A percentile compares a stretch with the other conserved stretches of the same genome.
phyloP scores from a whole-genome alignment of 2,113 vertebrate genomes.

The Oreocharis arfaki region DNA sequence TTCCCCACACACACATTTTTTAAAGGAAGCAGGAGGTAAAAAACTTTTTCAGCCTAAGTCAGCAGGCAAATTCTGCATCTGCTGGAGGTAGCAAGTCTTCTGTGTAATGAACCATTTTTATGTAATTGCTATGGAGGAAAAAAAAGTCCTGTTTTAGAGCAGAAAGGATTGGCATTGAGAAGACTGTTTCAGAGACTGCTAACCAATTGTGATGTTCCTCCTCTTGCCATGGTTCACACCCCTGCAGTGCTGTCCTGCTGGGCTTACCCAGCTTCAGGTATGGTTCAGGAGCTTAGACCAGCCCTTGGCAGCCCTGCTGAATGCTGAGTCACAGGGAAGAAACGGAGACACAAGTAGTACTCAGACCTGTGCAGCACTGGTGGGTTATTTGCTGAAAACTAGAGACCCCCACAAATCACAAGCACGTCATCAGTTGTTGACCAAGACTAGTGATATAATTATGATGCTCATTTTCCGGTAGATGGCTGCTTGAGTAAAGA shows the following conservation, averaged over 20 bases:
- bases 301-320: neutral
- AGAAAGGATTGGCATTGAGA: neutral
- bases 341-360: neutral
- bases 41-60: neutral
- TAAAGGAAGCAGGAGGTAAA: neutral
- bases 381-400: neutral
- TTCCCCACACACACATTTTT: neutral
- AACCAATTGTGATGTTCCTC: accelerated
- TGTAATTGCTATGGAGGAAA: neutral
- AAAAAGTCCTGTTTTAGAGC: neutral
- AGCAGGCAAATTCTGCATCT: neutral
- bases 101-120: neutral
- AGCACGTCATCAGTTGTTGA: neutral
- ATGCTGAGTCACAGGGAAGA: neutral
- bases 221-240: neutral
- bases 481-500: neutral
- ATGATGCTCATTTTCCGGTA: accelerated
- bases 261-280: neutral
- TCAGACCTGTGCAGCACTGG: neutral
- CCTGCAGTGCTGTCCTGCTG: neutral
- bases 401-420: neutral
- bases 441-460: neutral
- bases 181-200: neutral
- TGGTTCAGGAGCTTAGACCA: neutral
- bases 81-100: neutral